Conservation (phyloP, 2,113 vertebrate species). For the Polyodon spathula region DNA sequence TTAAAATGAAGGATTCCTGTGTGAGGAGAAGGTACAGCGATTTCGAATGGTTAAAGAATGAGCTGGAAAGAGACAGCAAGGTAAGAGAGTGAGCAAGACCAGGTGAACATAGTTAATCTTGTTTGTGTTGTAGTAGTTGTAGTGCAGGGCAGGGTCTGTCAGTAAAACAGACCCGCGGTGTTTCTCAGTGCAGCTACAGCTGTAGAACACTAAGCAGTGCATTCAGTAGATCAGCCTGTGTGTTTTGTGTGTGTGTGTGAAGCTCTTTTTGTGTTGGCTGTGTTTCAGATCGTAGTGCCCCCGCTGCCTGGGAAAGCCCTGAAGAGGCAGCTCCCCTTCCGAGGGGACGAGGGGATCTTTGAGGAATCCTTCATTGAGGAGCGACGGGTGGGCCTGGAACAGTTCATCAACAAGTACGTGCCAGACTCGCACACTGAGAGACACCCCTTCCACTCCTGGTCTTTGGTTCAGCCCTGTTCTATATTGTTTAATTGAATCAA, state of each 20-base stretch:
- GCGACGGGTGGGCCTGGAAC: constrained; percentile 85
- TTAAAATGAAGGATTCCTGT: constrained; percentile 92
- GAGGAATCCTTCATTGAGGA: constrained; percentile 96
- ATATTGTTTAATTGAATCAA: too few relatives aligned
- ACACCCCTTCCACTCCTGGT: too few relatives aligned
- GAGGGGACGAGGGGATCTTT: constrained; percentile 92
- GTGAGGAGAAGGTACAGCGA: constrained; percentile 94
- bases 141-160: neutral
- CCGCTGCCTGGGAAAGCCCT: constrained; percentile 93
- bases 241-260: neutral
- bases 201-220: too few relatives aligned
- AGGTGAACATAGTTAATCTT: neutral
- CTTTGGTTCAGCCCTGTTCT: neutral
- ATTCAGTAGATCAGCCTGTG: too few relatives aligned
- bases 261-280: neutral
- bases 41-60: constrained; percentile 97
- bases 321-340: constrained; percentile 93
- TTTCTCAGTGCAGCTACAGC: too few relatives aligned
- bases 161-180: too few relatives aligned
- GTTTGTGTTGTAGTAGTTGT: neutral
- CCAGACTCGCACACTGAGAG: too few relatives aligned
- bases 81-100: constrained; percentile 44
- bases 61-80: constrained; percentile 98
- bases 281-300: constrained; percentile 87
- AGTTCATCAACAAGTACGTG: constrained; percentile 96